These are phyloP conservation scores for Falco concolor DNA, from an alignment of 2,797 vertebrate genomes.

Conservation along the genomic window DNA sequence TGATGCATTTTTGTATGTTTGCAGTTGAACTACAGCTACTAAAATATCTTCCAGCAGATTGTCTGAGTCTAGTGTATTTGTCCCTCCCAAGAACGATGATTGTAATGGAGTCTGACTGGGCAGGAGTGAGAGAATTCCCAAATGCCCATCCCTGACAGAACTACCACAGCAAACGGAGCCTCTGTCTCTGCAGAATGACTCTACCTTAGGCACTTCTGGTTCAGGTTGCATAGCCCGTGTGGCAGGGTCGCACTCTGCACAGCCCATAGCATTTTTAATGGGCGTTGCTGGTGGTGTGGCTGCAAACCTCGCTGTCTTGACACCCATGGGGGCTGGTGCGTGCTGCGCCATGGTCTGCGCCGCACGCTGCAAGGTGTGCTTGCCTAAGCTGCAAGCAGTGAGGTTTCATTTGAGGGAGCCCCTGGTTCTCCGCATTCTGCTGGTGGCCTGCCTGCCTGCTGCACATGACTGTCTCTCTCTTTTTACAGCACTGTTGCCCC, in stretches of 20 bases:
- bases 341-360: background rate
- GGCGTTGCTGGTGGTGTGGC: fast-evolving
- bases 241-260: background rate
- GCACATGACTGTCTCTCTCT: constrained; percentile 22
- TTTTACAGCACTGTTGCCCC: constrained; percentile 72
- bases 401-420: background rate
- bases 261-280: background rate
- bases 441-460: background rate
- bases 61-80: background rate
- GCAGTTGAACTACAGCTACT: background rate
- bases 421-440: background rate
- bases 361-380: background rate
- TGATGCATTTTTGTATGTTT: background rate
- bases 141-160: background rate
- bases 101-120: background rate
- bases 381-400: background rate
- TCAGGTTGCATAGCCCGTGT: fast-evolving
- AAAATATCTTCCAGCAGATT: background rate
- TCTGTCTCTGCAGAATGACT: background rate
- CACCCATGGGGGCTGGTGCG: fast-evolving
- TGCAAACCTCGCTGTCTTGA: background rate
- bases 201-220: background rate
- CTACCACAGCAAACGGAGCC: background rate
- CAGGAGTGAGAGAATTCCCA: background rate
- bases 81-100: background rate